Evolutionary conservation across 2,113 vertebrate species (phyloP), one percentile per base, ranked within the genome.

Genomic region (Gopherus evgoodei): DNA sequence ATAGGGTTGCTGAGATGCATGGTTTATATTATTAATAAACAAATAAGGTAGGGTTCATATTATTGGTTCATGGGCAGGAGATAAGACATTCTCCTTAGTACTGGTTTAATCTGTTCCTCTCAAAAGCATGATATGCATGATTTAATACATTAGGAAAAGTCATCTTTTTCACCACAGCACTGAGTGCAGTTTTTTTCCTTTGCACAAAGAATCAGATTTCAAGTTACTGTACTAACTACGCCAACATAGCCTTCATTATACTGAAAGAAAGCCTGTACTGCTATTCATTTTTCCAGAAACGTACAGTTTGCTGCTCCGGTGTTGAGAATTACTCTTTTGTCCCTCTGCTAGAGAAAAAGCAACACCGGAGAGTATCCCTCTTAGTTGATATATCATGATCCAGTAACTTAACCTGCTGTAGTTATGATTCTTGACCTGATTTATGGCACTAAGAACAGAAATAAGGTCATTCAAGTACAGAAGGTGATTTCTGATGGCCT

Each of bases 31-130:
- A 92, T 84, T 96, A 83, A 90, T 88, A 57, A 93, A 94, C 54
- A 95, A 93, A 93, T 95, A 95, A 94, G 88, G 81, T 84, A 95
- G 84, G 91, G 53, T 93, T 92, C 8, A 1, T 88, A 69, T 86
- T 96, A 93, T 89, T 93, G 93, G 89, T 95, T 93, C 89, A 47
- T 44, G 85, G 89, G 89, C 91, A 93, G 88, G 82, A 94, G 94
- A 95, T 92, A 96, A 96, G 85, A 87, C 86, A 93, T 75, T 47
- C 84, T 85, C 95, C 80, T 25, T 85, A 94, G 91, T 76, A 94
- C 84, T 94, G 93, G 90, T 93, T 97, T 96, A 95, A 97, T 95
- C 91, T 82, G 24, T 83, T 69, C 87, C 96, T 95, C 95, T 84
- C 89, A 85, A 92, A 93, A 91, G 72, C 1, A 1, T 87, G 96